Evolutionary conservation across 2,888 invertebrate genomes (phyloP).

Genomic region (Calephelis perditalis): DNA sequence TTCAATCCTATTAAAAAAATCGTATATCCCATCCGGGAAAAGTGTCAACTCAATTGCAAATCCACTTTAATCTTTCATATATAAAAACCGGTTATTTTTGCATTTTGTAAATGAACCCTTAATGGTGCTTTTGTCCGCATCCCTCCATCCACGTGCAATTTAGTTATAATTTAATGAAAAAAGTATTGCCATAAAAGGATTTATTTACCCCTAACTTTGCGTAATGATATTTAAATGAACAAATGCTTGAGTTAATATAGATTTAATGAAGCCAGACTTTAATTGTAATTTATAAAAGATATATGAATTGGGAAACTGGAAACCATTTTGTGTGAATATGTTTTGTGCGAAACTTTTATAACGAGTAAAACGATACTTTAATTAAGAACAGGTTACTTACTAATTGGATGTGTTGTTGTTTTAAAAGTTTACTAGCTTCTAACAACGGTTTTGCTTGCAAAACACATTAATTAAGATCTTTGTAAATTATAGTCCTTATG

Average conservation of each 20-base stretch:
- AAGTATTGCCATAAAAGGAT: slow-evolving; percentile 8
- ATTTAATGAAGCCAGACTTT: neutral
- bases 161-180: slow-evolving; percentile 26
- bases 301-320: no score
- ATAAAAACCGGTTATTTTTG: slow-evolving; percentile 44
- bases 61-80: slow-evolving; percentile 35
- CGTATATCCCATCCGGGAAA: no score
- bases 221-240: slow-evolving; percentile 2
- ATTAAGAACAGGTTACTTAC: no score
- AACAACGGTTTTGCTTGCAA: no score
- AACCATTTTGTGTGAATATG: no score
- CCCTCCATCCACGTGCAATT: slow-evolving; percentile 36
- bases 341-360: no score
- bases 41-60: slow-evolving; percentile 16
- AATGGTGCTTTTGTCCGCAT: slow-evolving; percentile 46
- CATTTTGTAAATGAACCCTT: slow-evolving; percentile 50
- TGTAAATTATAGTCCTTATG: no score
- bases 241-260: neutral
- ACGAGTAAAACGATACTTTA: no score
- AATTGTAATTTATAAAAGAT: neutral
- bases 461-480: no score
- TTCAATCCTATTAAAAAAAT: no score
- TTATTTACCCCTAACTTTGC: neutral
- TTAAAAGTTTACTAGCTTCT: no score
- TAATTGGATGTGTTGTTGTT: no score